Conservation (phyloP, 2,888 invertebrate genomes). For the Chrysolina oricalcia region DNA sequence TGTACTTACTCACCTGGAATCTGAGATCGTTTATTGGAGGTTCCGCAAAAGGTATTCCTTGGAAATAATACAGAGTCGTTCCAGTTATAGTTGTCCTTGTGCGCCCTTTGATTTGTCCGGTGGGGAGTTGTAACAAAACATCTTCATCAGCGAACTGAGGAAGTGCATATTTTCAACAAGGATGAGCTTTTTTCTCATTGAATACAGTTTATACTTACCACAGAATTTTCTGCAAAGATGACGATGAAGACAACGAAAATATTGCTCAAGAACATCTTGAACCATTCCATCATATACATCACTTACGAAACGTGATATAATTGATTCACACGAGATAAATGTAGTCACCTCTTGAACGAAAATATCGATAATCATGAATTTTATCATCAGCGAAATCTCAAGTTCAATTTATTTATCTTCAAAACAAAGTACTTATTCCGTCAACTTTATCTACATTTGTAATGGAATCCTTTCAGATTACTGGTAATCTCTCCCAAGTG, state of each 20-base stretch:
- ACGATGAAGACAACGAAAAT: background rate
- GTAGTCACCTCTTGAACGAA: background rate
- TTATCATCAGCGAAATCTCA: background rate
- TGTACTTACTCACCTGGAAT: slow-evolving; percentile 53
- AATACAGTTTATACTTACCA: background rate
- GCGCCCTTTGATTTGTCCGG: slow-evolving; percentile 51
- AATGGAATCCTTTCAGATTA: too few relatives aligned
- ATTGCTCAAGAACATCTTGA: background rate
- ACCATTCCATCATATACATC: too few relatives aligned
- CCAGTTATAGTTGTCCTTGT: slow-evolving; percentile 47
- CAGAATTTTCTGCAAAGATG: background rate
- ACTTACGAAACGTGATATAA: background rate
- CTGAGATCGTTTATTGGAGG: slow-evolving; percentile 56
- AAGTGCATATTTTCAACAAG: background rate
- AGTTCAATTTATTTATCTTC: background rate
- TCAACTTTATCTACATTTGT: background rate
- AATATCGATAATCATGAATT: background rate
- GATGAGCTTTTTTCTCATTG: background rate
- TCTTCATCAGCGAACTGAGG: slow-evolving; percentile 36
- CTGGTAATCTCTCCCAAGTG: too few relatives aligned
- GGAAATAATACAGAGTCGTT: slow-evolving; percentile 51
- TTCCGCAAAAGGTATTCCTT: slow-evolving; percentile 58
- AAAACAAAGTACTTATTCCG: background rate
- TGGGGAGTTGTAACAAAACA: slow-evolving; percentile 43
- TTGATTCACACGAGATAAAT: background rate